phyloP scores from a whole-genome alignment of 2,888 invertebrate species.

The Hetaerina titia region DNA sequence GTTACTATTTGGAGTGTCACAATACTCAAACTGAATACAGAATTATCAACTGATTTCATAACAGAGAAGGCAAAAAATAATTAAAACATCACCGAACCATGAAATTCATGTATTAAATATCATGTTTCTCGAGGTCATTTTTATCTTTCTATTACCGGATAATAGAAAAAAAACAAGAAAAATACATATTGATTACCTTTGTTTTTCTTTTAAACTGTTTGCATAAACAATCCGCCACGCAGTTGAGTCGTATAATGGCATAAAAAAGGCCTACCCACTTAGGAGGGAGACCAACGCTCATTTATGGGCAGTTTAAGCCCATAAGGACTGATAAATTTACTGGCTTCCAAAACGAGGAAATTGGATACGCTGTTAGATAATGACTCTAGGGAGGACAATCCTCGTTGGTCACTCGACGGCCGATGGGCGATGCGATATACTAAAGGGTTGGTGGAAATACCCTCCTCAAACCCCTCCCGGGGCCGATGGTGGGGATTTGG shows the following conservation, averaged over 20 bases:
- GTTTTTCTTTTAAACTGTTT: not conserved
- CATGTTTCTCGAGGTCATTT: conserved; percentile 21
- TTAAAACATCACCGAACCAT: conserved; percentile 1
- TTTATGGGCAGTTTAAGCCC: conserved; percentile 50
- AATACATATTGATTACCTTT: conserved; percentile 7
- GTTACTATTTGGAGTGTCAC: not conserved
- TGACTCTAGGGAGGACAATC: conserved; percentile 49
- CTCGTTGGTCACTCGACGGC: conserved; percentile 34
- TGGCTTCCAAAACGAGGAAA: conserved; percentile 59
- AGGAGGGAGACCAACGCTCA: not conserved
- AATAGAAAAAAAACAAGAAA: conserved; percentile 22
- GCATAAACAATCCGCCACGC: conserved; percentile 26
- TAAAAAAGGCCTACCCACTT: not conserved
- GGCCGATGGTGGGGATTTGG: not conserved
- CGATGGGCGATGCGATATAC: conserved; percentile 41
- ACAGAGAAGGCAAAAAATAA: not conserved
- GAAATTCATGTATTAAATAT: conserved; percentile 14
- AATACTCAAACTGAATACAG: not conserved
- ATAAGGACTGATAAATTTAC: conserved; percentile 54
- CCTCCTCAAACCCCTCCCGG: too few relatives aligned
- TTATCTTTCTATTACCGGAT: conserved; percentile 15
- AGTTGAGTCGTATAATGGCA: not conserved
- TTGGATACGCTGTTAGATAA: conserved; percentile 64
- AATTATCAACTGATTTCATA: not conserved
- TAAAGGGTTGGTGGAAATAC: not conserved